These are phyloP conservation scores for Paragorgia papillata DNA, from an alignment of 92 coral and sea anemone species.

Conservation along the genomic window DNA sequence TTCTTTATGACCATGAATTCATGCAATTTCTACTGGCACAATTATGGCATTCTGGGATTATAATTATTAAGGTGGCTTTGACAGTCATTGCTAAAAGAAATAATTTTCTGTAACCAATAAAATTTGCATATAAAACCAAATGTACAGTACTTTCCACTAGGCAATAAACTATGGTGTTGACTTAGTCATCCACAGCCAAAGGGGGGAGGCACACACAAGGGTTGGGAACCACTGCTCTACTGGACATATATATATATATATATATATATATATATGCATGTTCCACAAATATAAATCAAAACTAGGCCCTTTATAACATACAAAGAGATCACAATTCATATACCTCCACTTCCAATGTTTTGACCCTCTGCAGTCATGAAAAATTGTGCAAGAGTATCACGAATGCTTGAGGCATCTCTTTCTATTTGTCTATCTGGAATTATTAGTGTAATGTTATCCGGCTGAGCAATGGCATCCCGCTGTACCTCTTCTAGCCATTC, in stretches of 20 bases:
- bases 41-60: too few relatives aligned
- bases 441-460: conserved; percentile 36
- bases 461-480: conserved; percentile 42
- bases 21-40: neutral
- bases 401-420: conserved; percentile 48
- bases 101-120: too few relatives aligned
- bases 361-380: conserved; percentile 44
- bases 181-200: too few relatives aligned
- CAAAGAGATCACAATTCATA: conserved; percentile 8
- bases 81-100: too few relatives aligned
- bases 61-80: too few relatives aligned
- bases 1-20: neutral
- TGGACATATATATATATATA: too few relatives aligned
- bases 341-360: conserved; percentile 42
- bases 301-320: conserved; percentile 12
- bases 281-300: too few relatives aligned
- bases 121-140: too few relatives aligned
- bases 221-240: conserved; percentile 6
- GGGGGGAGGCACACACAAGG: too few relatives aligned
- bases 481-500: conserved; percentile 32
- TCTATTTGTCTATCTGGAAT: conserved; percentile 10
- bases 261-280: too few relatives aligned
- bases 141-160: too few relatives aligned
- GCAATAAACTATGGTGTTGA: too few relatives aligned
- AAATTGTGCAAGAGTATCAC: conserved; percentile 37